Base-by-base conservation (phyloP, 2,888 invertebrate genomes). In the Amphipoea oculea region DNA sequence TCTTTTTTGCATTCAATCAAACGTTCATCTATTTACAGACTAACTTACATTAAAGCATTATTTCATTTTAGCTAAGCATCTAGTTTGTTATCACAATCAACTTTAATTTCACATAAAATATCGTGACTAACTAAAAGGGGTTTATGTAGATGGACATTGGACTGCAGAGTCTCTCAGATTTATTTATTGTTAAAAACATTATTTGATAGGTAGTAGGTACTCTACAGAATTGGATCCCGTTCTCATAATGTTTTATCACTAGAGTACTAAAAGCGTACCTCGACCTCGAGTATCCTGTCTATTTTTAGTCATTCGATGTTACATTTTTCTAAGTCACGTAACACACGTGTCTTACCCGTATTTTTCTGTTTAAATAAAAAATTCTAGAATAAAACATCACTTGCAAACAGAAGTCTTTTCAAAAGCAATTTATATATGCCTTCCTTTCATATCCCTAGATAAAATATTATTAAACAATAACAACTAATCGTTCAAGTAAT, bases 41-140 rank as follows among this genome's bases (percentile, higher is more conserved):
- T 48, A 29, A 40, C 12, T 65, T 70, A 76, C 78, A n/a, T n/a
- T n/a, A n/a, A n/a, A n/a, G n/a, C n/a, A n/a, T n/a, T n/a, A n/a
- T 87, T 80, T 82, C 70, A n/a, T n/a, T n/a, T n/a, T 79, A 81
- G 51, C 67, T 67, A 36, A 66, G 70, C 54, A 60, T 67, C 70
- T 17, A 54, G 57, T 60, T 23, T 54, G 17, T 36, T n/a, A 62
- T 66, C 70, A 63, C 36, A 54, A 51, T 36, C 51, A 42, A 45
- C 20, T 36, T 42, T 14, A n/a, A 40, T 74, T 75, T 40, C 23
- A 29, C 17, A 57, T n/a, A 36, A 29, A n/a, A 77, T 78, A 51
- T 78, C 12, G 12, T 40, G 42, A 54, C 17, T 66, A 9, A 57
- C 4, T 4, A 23, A 23, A 12, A 29, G 29, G 9, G 7, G n/a